phyloP scores from a whole-genome alignment of 2,888 invertebrate genomes.

The Idaea straminata region DNA sequence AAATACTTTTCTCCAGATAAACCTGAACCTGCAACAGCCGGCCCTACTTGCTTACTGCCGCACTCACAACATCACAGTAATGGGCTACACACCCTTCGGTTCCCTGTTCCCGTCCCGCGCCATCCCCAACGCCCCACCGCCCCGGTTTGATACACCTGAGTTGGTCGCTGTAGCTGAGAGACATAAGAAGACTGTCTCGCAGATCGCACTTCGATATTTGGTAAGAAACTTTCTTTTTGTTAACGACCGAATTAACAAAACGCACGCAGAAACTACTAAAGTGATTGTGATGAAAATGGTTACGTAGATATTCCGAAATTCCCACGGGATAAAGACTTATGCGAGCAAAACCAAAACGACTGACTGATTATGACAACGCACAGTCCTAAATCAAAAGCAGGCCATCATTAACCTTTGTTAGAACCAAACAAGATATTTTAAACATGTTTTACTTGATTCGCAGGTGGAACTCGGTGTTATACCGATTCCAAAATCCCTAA shows the following conservation, averaged over 20 bases:
- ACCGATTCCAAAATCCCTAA: constrained; percentile 60
- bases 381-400: no score
- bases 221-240: constrained; percentile 59
- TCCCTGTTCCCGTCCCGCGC: constrained; percentile 66
- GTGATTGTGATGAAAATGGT: no score
- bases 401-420: no score
- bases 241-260: no score
- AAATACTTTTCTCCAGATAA: constrained; percentile 46
- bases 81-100: constrained; percentile 69
- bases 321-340: no score
- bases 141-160: constrained; percentile 75
- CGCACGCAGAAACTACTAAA: no score
- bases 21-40: constrained; percentile 86
- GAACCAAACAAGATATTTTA: no score
- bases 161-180: constrained; percentile 79
- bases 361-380: no score
- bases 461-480: constrained; percentile 58
- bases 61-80: constrained; percentile 80
- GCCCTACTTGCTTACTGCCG: constrained; percentile 85
- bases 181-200: constrained; percentile 83
- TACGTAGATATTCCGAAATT: no score
- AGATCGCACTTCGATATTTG: constrained; percentile 82
- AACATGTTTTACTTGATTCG: constrained; percentile 10
- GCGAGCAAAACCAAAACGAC: no score
- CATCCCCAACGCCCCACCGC: constrained; percentile 67